Percentiles rank a stretch among this genome's conserved stretches.
Conservation (phyloP, 2,113 vertebrate genomes). For the Chrysochloris asiatica region DNA sequence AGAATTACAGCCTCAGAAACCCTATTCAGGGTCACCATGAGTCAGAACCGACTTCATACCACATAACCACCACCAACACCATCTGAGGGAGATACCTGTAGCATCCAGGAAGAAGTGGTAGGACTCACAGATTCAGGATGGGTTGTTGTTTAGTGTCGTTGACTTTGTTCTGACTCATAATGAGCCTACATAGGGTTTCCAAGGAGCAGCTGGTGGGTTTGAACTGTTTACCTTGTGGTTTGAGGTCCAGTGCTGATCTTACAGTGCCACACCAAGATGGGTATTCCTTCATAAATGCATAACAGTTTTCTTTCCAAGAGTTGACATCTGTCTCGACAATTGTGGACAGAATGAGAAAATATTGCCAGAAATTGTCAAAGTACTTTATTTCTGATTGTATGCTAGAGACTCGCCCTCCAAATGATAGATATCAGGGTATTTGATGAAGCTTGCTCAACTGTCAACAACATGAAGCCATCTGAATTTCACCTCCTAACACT, state of each 20-base stretch:
- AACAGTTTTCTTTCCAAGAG: neutral
- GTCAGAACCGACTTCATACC: no score
- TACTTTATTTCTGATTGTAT: slow-evolving; percentile 37
- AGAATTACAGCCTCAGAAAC: no score
- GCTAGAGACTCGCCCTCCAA: neutral
- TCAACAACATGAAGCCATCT: neutral
- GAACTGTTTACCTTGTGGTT: no score
- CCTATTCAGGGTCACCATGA: no score
- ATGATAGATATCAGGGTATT: neutral
- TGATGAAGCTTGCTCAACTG: neutral
- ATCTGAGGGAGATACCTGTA: no score
- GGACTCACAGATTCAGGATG: neutral
- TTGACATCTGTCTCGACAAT: neutral
- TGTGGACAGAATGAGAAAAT: neutral
- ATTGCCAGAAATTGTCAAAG: neutral
- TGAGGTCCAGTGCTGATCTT: no score
- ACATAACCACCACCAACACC: no score
- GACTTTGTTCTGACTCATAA: no score
- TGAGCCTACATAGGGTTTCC: no score
- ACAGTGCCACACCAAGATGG: no score
- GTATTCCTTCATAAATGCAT: neutral
- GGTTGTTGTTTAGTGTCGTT: neutral
- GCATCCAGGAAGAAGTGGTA: neutral
- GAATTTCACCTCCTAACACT: neutral
- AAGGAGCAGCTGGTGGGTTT: no score